Evolutionary conservation across 2,113 vertebrate species (phyloP), one percentile per base, ranked within the genome.

Genomic region (Lucifuga dentata): DNA sequence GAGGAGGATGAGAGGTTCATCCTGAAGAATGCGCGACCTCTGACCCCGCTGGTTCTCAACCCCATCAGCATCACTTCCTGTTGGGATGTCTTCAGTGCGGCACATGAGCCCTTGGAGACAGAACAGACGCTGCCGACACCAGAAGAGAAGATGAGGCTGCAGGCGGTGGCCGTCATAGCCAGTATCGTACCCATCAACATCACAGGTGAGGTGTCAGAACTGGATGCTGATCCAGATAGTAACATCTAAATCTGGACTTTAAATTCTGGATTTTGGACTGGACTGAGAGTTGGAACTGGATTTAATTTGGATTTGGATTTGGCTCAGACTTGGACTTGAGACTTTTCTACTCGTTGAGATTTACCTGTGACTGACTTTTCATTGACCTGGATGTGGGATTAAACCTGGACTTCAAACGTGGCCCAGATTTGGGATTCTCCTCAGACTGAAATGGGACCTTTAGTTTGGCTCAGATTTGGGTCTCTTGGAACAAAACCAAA

Each of bases 141-240:
- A 0, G 97, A 99, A 83, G 96, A 99, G 91, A 95, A 92, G 88
- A 98, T 97, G 94, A 92, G 95, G 52, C 93, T 91, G 48, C 95
- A 96, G 60, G 96, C 97, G 0, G 92, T 95, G 63, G 84, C 94
- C 0, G 90, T 99, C 33, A 90, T 92, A 11, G 93, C 94, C 11
- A 94, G 96, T 26, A 88, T 99, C n/a, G 90, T 99, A 52, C 94
- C 96, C 0, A 99, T 99, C 81, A 95, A 99, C 61, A 89, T 99
- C 36, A 95, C 98, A 62, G 98, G 98, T 98, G 93, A 20, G 20
- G 0, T 2, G 5, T 43, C 11, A 17, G 12, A 64, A 11, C 40
- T 11, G 2, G 29, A 20, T 17, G 19, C 33, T 49, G 12, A 45
- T 29, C 21, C 20, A 17, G 2, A 12, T 26, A 13, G 7, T n/a